These are phyloP conservation scores for Intellagama lesueurii DNA, from an alignment of 2,797 vertebrate genomes.

Conservation along the genomic window DNA sequence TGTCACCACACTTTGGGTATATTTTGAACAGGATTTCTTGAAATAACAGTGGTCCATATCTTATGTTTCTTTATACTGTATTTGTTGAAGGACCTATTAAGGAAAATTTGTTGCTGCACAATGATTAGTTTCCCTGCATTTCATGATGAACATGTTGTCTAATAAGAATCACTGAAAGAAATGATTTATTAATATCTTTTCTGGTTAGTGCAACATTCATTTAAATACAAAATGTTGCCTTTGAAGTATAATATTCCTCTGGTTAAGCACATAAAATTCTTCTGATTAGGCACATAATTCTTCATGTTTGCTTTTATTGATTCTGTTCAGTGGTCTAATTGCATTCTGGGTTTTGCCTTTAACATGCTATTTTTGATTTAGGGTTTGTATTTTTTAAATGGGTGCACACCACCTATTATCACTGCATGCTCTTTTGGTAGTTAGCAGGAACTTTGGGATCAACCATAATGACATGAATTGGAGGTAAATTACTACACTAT, in stretches of 20 bases:
- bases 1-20: constrained; percentile 32
- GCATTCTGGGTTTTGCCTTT: constrained; percentile 68
- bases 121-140: constrained; percentile 43
- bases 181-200: constrained; percentile 46
- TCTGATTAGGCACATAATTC: constrained; percentile 59
- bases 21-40: constrained; percentile 41
- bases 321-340: constrained; percentile 71
- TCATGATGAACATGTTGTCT: neutral
- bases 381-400: constrained; percentile 75
- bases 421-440: constrained; percentile 63
- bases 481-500: constrained; percentile 71
- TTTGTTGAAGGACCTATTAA: constrained; percentile 40
- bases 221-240: constrained; percentile 58
- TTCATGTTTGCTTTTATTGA: constrained; percentile 68
- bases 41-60: constrained; percentile 48
- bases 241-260: constrained; percentile 53
- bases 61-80: constrained; percentile 50
- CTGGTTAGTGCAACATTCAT: constrained; percentile 53
- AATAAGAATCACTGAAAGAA: constrained; percentile 41
- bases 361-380: constrained; percentile 76
- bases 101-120: constrained; percentile 43
- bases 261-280: constrained; percentile 42
- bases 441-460: constrained; percentile 65
- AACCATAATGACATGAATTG: constrained; percentile 61
- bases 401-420: constrained; percentile 72